Conservation (phyloP, 1,140 invertebrate genomes). For the Atta colombica region DNA sequence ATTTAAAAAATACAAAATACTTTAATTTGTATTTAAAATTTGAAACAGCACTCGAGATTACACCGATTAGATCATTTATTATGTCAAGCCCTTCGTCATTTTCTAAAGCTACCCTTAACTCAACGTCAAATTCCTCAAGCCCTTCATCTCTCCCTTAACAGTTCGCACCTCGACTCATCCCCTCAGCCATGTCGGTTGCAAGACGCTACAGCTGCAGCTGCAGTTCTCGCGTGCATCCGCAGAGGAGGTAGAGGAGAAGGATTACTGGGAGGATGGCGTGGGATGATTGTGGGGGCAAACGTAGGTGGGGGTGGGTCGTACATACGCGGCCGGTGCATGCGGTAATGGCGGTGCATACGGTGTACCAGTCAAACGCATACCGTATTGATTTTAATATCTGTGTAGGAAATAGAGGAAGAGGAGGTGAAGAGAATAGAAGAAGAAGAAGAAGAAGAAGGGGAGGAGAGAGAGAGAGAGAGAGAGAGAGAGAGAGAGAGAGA, state of each 20-base stretch:
- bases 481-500: neutral
- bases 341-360: constrained; percentile 76
- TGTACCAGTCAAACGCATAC: constrained; percentile 81
- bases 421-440: neutral
- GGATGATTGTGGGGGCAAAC: constrained; percentile 20
- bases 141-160: constrained; percentile 40
- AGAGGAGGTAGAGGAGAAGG: constrained; percentile 29
- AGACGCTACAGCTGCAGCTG: constrained; percentile 67
- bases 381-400: constrained; percentile 83
- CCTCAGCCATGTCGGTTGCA: constrained; percentile 50
- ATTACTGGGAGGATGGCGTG: constrained; percentile 44
- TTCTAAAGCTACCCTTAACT: constrained; percentile 30
- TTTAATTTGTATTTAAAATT: neutral
- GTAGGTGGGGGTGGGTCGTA: constrained; percentile 27
- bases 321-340: constrained; percentile 61
- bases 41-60: neutral
- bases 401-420: constrained; percentile 56
- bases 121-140: constrained; percentile 44
- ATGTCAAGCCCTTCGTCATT: constrained; percentile 34
- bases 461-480: neutral
- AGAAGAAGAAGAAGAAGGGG: neutral
- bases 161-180: constrained; percentile 34
- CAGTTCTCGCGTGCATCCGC: constrained; percentile 68
- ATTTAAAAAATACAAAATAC: neutral
- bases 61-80: constrained; percentile 39